Base-by-base conservation (phyloP, 1,140 invertebrate genomes). In the Hylyphantes graminicola region DNA sequence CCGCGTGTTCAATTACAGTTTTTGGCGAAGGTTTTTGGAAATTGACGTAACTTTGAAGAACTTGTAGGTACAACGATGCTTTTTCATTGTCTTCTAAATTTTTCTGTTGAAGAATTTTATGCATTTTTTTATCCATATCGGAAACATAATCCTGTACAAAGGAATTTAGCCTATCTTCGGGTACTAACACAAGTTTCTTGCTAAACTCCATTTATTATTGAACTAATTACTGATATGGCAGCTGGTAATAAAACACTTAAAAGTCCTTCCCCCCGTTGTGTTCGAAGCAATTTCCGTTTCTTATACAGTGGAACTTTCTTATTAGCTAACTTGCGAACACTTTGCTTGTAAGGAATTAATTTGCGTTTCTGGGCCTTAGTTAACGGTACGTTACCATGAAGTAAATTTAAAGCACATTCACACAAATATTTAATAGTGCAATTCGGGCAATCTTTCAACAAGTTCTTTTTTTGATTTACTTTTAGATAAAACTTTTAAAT, bases 391-490 rank as follows among this genome's bases (percentile, higher is more conserved):
- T 67, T 83, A 55, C 80, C 72, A 48, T 65, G 35, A 61, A 75
- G 21, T 48, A 65, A n/a, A 67, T 83, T 83, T 15, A 83, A 53
- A 11, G 51, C 50, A 48, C 80, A 83, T 67, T 75, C 70, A 19
- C 80, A 83, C 48, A 83, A 35, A 64, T 17, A 21, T 74, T 82
- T 82, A 7, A 82, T 82, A 53, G 55, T 10, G 63, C 15, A 50
- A 12, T 63, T 73, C 12, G 55, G 59, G 35, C 55, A 73, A 1
- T 59, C 54, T 81, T 81, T 81, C 0, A 81, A 73, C 7, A 55
- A 73, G 2, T 15, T 12, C 15, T 19, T n/a, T 53, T 19, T 81
- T 63, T 53, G 7, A 6, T 64, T 81, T 51, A 48, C 13, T 54
- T 64, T 64, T 19, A 7, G 12, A 17, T 50, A 50, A 48, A 11